phyloP scores from a whole-genome alignment of 2,888 invertebrate species.

The Drosophila pseudotalamancana region DNA sequence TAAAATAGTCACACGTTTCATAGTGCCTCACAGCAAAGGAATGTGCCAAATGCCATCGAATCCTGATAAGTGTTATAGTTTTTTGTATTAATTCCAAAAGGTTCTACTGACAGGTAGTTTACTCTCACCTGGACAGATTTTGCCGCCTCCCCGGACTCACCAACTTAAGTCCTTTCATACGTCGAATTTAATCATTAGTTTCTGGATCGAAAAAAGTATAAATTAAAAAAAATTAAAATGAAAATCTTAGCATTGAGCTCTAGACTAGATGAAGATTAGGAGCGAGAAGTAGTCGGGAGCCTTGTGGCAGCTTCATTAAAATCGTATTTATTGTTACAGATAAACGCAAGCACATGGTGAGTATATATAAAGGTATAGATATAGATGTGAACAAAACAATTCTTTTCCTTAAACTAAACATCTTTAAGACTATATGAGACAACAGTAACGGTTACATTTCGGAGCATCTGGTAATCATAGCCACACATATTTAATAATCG shows the following conservation, averaged over 20 bases:
- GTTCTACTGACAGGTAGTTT: background rate
- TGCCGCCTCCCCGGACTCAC: background rate
- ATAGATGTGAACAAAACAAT: too few relatives aligned
- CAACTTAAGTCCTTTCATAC: background rate
- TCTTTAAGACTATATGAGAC: background rate
- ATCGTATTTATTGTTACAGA: too few relatives aligned
- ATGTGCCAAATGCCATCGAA: background rate
- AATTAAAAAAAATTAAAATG: background rate
- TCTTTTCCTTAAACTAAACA: background rate
- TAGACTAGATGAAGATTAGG: too few relatives aligned
- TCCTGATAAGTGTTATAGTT: slow-evolving; percentile 4
- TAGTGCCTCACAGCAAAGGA: slow-evolving; percentile 12
- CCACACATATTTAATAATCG: slow-evolving; percentile 8
- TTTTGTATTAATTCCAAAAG: background rate
- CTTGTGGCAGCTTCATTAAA: too few relatives aligned
- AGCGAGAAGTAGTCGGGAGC: too few relatives aligned
- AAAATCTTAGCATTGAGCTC: background rate
- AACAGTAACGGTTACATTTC: background rate
- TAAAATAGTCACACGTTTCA: slow-evolving; percentile 28
- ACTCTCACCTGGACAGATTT: slow-evolving; percentile 5
- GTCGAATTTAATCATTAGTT: slow-evolving; percentile 1
- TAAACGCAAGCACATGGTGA: too few relatives aligned
- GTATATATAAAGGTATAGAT: too few relatives aligned
- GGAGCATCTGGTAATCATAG: background rate
- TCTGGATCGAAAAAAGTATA: too few relatives aligned